phyloP scores from a whole-genome alignment of 2,113 vertebrate genomes.

The Gymnorhina tibicen region DNA sequence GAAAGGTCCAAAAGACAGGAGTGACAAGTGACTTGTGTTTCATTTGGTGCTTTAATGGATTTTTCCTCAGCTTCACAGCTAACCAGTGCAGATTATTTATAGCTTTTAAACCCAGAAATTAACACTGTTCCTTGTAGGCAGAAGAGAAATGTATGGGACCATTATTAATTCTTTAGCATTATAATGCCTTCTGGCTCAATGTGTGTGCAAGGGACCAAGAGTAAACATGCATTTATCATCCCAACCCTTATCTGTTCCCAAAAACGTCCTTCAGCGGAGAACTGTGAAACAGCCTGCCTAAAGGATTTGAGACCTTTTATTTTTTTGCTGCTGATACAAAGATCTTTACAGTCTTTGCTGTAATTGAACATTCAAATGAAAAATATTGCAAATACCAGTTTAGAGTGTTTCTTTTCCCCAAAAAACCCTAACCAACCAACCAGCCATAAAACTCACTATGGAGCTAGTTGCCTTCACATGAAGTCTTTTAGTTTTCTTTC shows the following conservation, averaged over 20 bases:
- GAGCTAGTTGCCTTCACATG: neutral
- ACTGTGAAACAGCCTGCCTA: neutral
- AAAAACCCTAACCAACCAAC: neutral
- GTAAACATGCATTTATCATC: conserved; percentile 28
- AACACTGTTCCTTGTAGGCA: conserved; percentile 11
- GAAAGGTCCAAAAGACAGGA: neutral
- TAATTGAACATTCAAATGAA: neutral
- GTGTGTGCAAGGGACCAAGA: neutral
- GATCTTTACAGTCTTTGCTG: neutral
- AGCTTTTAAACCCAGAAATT: conserved; percentile 36
- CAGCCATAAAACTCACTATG: neutral
- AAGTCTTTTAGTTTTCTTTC: neutral
- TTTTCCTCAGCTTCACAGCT: neutral
- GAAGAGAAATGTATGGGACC: neutral
- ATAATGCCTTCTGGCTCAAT: conserved; percentile 1
- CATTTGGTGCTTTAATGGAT: neutral
- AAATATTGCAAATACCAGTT: neutral
- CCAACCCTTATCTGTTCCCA: neutral
- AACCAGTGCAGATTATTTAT: neutral
- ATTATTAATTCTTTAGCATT: conserved; percentile 35
- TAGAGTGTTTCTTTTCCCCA: neutral
- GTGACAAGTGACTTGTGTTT: neutral
- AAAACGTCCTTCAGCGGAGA: neutral
- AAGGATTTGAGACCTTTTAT: neutral
- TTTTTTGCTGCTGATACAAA: neutral